Conservation (phyloP, 2,888 invertebrate genomes). For the Dicranocentrus wangi region DNA sequence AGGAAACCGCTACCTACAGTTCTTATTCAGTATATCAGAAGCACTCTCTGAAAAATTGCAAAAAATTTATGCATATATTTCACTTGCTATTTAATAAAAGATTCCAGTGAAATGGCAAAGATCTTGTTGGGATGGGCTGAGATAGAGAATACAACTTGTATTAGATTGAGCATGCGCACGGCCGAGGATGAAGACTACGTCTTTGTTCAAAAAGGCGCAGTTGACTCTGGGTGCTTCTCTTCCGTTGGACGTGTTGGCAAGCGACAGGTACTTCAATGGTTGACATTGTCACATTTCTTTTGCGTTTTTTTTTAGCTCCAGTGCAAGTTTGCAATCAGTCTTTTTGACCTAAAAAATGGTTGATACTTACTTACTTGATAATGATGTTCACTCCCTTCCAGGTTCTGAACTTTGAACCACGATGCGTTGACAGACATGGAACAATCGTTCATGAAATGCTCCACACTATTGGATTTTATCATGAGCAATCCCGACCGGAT, state of each 20-base stretch:
- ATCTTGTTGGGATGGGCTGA: constrained; percentile 76
- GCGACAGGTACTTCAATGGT: constrained; percentile 66
- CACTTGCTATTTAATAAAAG: no score
- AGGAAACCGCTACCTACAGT: constrained; percentile 65
- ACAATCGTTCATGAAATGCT: constrained; percentile 75
- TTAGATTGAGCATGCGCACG: constrained; percentile 74
- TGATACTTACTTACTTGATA: background rate
- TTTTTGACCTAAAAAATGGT: background rate
- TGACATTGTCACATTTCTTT: no score
- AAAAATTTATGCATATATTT: background rate
- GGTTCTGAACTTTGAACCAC: constrained; percentile 77
- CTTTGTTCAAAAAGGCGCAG: constrained; percentile 54
- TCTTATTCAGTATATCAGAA: background rate
- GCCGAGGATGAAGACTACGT: constrained; percentile 65
- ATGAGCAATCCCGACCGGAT: constrained; percentile 75
- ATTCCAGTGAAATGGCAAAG: constrained; percentile 75
- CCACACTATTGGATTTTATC: constrained; percentile 76
- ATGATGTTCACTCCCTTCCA: constrained; percentile 73
- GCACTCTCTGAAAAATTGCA: background rate
- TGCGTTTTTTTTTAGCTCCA: background rate
- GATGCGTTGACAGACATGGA: constrained; percentile 56
- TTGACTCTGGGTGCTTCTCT: constrained; percentile 76
- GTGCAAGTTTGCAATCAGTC: background rate
- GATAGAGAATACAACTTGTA: constrained; percentile 76
- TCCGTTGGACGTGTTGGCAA: constrained; percentile 22